A percentile compares a stretch with the other conserved stretches of the same genome.
These are phyloP conservation scores for Gymnarchus niloticus DNA, from an alignment of 2,113 vertebrate genomes.

Conservation along the genomic window DNA sequence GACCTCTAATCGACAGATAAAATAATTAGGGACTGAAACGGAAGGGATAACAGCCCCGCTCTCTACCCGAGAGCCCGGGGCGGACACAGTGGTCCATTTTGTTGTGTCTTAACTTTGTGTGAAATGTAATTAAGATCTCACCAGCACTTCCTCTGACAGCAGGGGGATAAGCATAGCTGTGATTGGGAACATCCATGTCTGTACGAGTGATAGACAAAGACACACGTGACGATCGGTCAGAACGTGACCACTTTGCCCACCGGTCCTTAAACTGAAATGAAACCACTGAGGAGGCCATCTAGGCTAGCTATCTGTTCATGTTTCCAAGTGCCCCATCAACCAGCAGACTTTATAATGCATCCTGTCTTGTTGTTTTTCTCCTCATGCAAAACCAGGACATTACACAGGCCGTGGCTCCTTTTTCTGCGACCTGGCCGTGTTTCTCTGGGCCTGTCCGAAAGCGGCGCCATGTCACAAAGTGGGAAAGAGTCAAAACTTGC, in stretches of 20 bases:
- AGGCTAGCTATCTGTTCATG: background rate
- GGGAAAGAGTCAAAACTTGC: background rate
- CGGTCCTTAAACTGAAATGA: background rate
- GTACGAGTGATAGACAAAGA: background rate
- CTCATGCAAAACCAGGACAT: background rate
- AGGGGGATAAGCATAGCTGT: background rate
- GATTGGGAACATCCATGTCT: background rate
- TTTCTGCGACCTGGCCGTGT: background rate
- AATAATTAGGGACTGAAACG: background rate
- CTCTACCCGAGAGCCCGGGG: background rate
- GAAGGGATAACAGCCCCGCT: background rate
- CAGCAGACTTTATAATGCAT: too few species aligned
- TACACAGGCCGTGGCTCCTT: background rate
- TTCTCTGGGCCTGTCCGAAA: background rate
- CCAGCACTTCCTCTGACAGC: background rate
- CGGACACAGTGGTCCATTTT: too few species aligned
- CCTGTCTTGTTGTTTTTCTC: too few species aligned
- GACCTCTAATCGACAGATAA: slow-evolving; percentile 1
- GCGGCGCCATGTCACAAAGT: background rate
- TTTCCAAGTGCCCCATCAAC: background rate
- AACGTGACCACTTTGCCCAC: background rate
- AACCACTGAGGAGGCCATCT: background rate
- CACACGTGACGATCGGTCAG: too few species aligned
- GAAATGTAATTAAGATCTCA: slow-evolving; percentile 1
- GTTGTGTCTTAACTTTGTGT: background rate